These are phyloP conservation scores for Pseudomyrmex sp. DNA, from an alignment of 1,140 invertebrate genomes.

Conservation along the genomic window DNA sequence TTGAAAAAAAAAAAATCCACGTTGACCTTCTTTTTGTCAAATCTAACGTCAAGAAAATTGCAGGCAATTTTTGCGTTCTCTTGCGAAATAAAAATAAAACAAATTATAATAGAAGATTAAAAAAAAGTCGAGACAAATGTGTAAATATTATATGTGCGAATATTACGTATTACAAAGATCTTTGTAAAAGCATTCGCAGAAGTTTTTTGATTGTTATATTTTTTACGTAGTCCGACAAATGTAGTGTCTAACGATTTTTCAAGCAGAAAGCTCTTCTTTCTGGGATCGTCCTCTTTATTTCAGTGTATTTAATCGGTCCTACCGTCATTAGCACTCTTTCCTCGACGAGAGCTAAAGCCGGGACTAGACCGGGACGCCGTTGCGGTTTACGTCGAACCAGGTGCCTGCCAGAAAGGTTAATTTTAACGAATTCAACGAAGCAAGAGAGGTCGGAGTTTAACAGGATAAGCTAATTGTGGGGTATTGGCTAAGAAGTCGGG, in stretches of 20 bases:
- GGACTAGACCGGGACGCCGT: slow-evolving; percentile 55
- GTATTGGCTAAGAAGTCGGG: slow-evolving; percentile 85
- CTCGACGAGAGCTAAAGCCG: slow-evolving; percentile 59
- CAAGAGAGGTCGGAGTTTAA: slow-evolving; percentile 82
- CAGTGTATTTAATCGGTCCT: slow-evolving; percentile 52
- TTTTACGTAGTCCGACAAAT: slow-evolving; percentile 19
- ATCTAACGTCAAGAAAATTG: not conserved
- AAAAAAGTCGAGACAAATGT: not conserved
- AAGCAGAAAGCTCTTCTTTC: slow-evolving; percentile 19
- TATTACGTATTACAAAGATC: too few relatives aligned
- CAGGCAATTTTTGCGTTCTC: not conserved
- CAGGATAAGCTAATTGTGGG: slow-evolving; percentile 86
- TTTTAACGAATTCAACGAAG: slow-evolving; percentile 84
- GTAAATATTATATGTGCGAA: too few relatives aligned
- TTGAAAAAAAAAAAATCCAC: not conserved
- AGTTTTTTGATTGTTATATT: not conserved
- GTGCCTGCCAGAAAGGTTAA: slow-evolving; percentile 79
- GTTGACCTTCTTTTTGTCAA: not conserved
- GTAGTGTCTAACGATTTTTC: slow-evolving; percentile 27
- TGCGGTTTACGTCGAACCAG: slow-evolving; percentile 74
- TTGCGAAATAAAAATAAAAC: not conserved
- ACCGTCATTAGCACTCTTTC: slow-evolving; percentile 69
- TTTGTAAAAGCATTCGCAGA: not conserved
- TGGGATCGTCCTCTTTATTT: slow-evolving; percentile 61
- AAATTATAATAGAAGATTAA: not conserved